Conservation (phyloP, 2,888 invertebrate species). For the Cheilosia variabilis region DNA sequence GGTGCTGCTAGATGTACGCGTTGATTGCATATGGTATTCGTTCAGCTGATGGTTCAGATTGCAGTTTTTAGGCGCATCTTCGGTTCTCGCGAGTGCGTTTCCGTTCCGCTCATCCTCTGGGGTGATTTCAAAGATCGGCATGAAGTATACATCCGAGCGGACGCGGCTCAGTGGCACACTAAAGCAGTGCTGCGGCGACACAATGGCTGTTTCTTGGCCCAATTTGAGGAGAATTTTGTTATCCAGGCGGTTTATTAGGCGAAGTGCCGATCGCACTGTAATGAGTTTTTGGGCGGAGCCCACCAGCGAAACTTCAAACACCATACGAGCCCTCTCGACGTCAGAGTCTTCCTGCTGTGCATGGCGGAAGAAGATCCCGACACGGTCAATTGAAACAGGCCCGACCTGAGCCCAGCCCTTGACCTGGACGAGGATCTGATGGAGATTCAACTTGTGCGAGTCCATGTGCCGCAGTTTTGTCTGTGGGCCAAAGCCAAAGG, state of each 20-base stretch:
- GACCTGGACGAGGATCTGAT: constrained; percentile 94
- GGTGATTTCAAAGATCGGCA: constrained; percentile 85
- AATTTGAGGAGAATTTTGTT: constrained; percentile 90
- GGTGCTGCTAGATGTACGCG: constrained; percentile 19
- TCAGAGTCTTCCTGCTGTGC: constrained; percentile 82
- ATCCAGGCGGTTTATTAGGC: constrained; percentile 90
- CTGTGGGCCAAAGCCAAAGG: constrained; percentile 93
- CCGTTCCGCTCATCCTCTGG: constrained; percentile 66
- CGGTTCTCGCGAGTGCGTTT: constrained; percentile 42
- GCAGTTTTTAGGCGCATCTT: constrained; percentile 45
- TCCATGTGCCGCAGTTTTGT: constrained; percentile 89
- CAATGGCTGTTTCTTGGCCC: constrained; percentile 84
- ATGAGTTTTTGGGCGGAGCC: constrained; percentile 95
- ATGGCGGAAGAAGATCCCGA: constrained; percentile 96
- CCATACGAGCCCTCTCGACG: constrained; percentile 89
- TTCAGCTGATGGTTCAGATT: constrained; percentile 63
- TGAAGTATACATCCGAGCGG: constrained; percentile 89
- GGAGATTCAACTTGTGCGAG: constrained; percentile 90
- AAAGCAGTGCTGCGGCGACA: constrained; percentile 86
- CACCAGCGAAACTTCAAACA: constrained; percentile 95
- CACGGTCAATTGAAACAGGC: constrained; percentile 97
- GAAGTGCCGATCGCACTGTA: constrained; percentile 95
- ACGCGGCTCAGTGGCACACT: constrained; percentile 92
- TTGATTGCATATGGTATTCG: constrained; percentile 42
- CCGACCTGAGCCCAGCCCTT: constrained; percentile 94